Evolutionary conservation across 2,888 invertebrate species (phyloP), one percentile per base, ranked within the genome.

Genomic region (Gandaritis pyraliata): DNA sequence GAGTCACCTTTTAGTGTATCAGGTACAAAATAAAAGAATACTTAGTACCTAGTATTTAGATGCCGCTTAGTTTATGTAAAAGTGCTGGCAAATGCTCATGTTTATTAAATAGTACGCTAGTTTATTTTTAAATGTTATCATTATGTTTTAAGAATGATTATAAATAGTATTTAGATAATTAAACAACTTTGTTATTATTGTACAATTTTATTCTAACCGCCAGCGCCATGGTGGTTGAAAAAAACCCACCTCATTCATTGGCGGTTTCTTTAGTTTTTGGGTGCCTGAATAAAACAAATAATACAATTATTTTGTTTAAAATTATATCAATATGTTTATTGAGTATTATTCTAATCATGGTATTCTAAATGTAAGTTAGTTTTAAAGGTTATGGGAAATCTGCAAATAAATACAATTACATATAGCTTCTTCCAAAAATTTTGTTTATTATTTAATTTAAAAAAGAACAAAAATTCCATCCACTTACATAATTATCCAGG

Each of bases 341-440:
- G 29, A 41, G 41, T 52, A 45, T 53, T 53, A 45, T 46, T 53
- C 33, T 45, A 41, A 47, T 47, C 23, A 47, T 47, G 38, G 29
- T 46, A 55, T 47, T 30, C 41, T 41, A 52, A 29, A 13, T 29
- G 13, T 41, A 52, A 41, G 41, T 15, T 38, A 29, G 36, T 39
- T 55, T 2, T 56, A 49, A 49, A n/a, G 56, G 56, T 49, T 43
- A 43, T 43, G 56, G 56, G 48, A 56, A 29, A 56, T 45, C 39
- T 30, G 56, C 48, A 48, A 56, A 18, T 56, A 56, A 41, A 56
- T 23, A 23, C 6, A 29, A 18, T 39, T 13, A 52, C 12, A 10
- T 52, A 38, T 30, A 15, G 41, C 49, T 56, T 43, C 43, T 13
- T 30, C 13, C 7, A 41, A 46, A 48, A 43, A 30, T n/a, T 7